A percentile compares a stretch with the other conserved stretches of the same genome.
Conservation (phyloP, 2,888 invertebrate species). For the Clistopyga incitator region DNA sequence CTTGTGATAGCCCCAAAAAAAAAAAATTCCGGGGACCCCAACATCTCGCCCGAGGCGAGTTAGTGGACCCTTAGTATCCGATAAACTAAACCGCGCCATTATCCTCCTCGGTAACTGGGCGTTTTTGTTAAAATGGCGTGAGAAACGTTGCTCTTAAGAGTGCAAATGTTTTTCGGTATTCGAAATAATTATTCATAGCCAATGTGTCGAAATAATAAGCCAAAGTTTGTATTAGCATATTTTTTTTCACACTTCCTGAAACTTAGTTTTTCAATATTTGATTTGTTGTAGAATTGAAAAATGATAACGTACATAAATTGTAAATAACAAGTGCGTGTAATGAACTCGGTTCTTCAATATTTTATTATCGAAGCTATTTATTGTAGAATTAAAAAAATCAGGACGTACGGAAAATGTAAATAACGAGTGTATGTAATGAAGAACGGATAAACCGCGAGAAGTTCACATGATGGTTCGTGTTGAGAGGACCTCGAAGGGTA, state of each 20-base stretch:
- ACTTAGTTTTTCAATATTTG: too few species aligned
- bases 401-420: neutral
- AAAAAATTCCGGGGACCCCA: slow-evolving; percentile 55
- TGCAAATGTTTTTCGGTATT: slow-evolving; percentile 15
- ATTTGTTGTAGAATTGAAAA: neutral
- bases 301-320: neutral
- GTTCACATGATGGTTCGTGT: slow-evolving; percentile 6
- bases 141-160: neutral
- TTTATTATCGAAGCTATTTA: too few species aligned
- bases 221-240: too few species aligned
- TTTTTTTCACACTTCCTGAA: too few species aligned
- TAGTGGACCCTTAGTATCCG: slow-evolving; percentile 31
- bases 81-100: slow-evolving; percentile 54
- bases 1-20: slow-evolving; percentile 31
- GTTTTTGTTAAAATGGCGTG: neutral
- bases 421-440: neutral
- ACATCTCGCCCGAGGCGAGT: slow-evolving; percentile 22
- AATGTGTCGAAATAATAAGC: neutral
- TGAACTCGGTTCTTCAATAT: too few species aligned
- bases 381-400: too few species aligned
- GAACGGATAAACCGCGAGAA: neutral
- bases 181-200: too few species aligned
- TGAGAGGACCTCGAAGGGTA: slow-evolving; percentile 34
- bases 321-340: too few species aligned
- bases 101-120: slow-evolving; percentile 15